Evolutionary conservation across 2,113 vertebrate genomes (phyloP), one percentile per base, ranked within the genome.

Genomic region (Hemiscyllium ocellatum): DNA sequence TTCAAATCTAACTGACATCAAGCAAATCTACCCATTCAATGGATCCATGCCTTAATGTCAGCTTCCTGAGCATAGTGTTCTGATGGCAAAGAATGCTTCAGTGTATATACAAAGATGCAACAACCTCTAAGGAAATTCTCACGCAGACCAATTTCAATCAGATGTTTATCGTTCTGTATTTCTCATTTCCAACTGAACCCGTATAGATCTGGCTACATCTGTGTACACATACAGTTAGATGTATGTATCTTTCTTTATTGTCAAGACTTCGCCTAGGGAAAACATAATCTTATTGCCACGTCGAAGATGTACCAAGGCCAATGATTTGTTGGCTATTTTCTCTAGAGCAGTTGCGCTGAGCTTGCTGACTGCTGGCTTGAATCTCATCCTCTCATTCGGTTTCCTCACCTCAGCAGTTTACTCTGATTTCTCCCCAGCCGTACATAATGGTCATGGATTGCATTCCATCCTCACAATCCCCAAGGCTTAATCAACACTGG

Each of bases 331-430:
- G 13, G 68, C 37, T 47, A 72, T 50, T 95, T 95, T 72, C 94
- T 29, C 94, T 50, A 29, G 47, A 95, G 24, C 47, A 47, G 68
- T 95, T 72, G 69, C 52, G 68, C 68, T 52, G 94, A 72, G 68
- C 37, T 95, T 72, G 68, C 69, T 72, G 42, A 52, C 94, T 47
- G 37, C 94, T 76, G 52, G 68, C 68, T 17, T 12, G 68, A 95
- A 95, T 97, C 96, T 96, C 87, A 96, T 97, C 96, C 96, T 97
- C 97, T 96, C 97, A 96, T 97, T 97, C 96, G 96, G 96, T 97
- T 97, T 97, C 97, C 96, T 97, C 97, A 97, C 97, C 97, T 97
- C 96, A 96, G 96, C 96, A 96, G 65, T 95, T 86, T 37, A 26
- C 26, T 66, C 61, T 24, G 56, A 70, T 94, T 83, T 94, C 70